phyloP scores from a whole-genome alignment of 2,888 invertebrate species.

The Phlogophora meticulosa region DNA sequence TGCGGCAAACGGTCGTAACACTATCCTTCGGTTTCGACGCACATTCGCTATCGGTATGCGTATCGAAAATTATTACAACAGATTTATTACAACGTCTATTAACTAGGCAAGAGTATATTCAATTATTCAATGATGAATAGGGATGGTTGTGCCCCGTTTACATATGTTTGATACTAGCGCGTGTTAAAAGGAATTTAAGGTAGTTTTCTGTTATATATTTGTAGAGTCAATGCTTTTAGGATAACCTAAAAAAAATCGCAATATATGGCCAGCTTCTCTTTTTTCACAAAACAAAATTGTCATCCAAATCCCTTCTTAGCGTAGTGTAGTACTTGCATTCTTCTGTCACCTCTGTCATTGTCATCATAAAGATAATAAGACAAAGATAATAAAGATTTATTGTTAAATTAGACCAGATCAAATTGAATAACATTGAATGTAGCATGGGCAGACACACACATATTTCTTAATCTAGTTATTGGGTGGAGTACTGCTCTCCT shows the following conservation, averaged over 20 bases:
- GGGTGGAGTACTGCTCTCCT: too few species aligned
- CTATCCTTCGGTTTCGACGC: constrained; percentile 46
- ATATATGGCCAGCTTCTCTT: background rate
- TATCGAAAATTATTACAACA: constrained; percentile 56
- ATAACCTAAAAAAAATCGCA: background rate
- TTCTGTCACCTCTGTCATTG: background rate
- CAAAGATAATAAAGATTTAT: too few species aligned
- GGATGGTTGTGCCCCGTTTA: constrained; percentile 26
- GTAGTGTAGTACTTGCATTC: background rate
- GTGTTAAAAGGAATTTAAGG: background rate
- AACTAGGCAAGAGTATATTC: constrained; percentile 50
- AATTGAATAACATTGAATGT: too few species aligned
- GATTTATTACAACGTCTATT: constrained; percentile 56
- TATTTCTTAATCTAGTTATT: too few species aligned
- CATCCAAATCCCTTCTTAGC: background rate
- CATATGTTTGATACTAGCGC: background rate
- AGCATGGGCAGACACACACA: too few species aligned
- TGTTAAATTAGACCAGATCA: too few species aligned
- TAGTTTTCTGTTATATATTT: background rate
- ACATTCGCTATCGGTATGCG: constrained; percentile 53
- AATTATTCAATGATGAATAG: constrained; percentile 57
- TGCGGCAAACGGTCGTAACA: constrained; percentile 35
- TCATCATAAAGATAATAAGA: too few species aligned
- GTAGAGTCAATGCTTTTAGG: background rate
- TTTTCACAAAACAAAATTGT: background rate